A percentile compares a stretch with the other conserved stretches of the same genome.
These are phyloP conservation scores for Epizoanthus rinbou DNA, from an alignment of 92 coral and sea anemone species.

Conservation along the genomic window DNA sequence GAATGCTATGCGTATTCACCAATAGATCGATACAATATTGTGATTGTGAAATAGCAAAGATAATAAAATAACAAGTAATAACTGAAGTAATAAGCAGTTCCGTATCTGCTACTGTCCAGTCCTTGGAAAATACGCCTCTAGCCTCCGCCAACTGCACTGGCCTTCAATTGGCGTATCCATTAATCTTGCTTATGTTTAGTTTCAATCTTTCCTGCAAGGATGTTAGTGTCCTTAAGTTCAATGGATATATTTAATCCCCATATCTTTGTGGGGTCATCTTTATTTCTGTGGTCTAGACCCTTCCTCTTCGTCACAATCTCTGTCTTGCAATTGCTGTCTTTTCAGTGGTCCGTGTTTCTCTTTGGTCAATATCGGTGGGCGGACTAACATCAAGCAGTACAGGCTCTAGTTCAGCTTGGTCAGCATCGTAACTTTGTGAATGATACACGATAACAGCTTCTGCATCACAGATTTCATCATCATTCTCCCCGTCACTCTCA, in stretches of 20 bases:
- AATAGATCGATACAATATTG: too few relatives aligned
- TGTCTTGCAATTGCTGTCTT: not conserved
- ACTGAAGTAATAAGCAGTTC: not conserved
- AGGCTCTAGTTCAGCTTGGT: constrained; percentile 10
- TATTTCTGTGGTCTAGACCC: constrained; percentile 31
- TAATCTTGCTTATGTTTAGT: constrained; percentile 22
- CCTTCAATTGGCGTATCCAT: constrained; percentile 19
- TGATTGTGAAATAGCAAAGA: too few relatives aligned
- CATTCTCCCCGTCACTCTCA: constrained; percentile 29
- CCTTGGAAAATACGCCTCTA: constrained; percentile 24
- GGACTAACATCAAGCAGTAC: not conserved
- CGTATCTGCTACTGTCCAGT: constrained; percentile 33
- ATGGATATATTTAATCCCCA: constrained; percentile 34
- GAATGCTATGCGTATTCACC: too few relatives aligned
- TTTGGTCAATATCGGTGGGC: not conserved
- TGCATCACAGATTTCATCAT: not conserved
- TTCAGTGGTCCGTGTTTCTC: too few relatives aligned
- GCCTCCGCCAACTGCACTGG: constrained; percentile 32
- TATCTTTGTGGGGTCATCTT: constrained; percentile 30
- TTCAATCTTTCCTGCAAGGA: constrained; percentile 27
- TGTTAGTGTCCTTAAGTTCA: constrained; percentile 26
- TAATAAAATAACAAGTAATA: too few relatives aligned
- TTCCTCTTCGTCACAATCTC: constrained; percentile 29
- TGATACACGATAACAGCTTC: constrained; percentile 16
- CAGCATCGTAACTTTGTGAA: constrained; percentile 18